Evolutionary conservation across 1,140 invertebrate genomes (phyloP), one percentile per base, ranked within the genome.

Genomic region (Anastrepha ludens): DNA sequence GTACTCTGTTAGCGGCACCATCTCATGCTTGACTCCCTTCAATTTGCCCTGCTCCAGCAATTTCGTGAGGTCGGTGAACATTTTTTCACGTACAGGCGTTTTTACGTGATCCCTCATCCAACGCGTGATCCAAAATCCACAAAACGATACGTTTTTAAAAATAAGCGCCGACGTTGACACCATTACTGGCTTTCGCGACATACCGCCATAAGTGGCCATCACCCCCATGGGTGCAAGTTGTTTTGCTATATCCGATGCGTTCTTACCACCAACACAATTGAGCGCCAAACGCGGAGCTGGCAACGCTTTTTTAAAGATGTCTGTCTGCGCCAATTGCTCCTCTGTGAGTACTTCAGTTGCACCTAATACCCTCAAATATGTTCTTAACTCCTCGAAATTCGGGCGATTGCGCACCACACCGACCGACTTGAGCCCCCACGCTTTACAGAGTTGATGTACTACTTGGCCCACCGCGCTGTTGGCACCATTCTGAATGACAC

Each of bases 131-230:
- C 98, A 99, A 94, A 97, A 99, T 29, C 98, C 99, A 93, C 94
- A 93, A 5, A 98, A 94, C 55, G 94, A 94, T 78, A 99, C 94
- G 93, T 99, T 95, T 93, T 98, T 98, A 91, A 99, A 99, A 91
- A 99, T 99, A 88, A 99, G 95, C 81, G 96, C 94, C 9, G 96
- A 95, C 17, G 97, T 97, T 86, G 97, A 96, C 87, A 97, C 94
- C 17, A 94, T 96, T 1, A 99, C 94, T 58, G 98, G 98, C 92
- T 98, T 96, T 89, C 97, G 95, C 0, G 98, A 98, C 98, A 99
- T 99, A 41, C 97, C 98, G 78, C 98, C 99, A 94, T 99, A 99
- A 15, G 98, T 99, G 0, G 99, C 97, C 94, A 99, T 96, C 1
- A 95, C 94, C 15, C 97, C 97, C 89, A 95, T 95, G 89, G 96